A percentile compares a stretch with the other conserved stretches of the same genome.
phyloP scores from a whole-genome alignment of 2,113 vertebrate genomes.

The Cololabis saira region DNA sequence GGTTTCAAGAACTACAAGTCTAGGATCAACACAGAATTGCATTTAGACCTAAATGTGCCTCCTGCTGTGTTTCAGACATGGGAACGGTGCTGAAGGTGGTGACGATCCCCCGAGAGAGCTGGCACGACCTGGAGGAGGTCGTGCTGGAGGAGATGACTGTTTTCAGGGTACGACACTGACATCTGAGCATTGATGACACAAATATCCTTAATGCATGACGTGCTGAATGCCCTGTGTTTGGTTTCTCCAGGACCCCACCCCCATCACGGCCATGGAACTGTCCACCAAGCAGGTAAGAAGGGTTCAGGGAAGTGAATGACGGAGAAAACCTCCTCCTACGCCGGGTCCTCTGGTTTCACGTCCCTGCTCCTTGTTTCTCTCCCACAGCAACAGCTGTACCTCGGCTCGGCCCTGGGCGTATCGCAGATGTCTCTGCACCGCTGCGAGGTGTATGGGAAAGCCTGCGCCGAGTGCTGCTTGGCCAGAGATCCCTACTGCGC shows the following conservation, averaged over 20 bases:
- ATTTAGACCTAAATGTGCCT: neutral
- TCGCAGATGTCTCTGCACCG: slow-evolving; percentile 96
- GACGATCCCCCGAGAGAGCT: slow-evolving; percentile 96
- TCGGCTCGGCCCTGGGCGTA: slow-evolving; percentile 90
- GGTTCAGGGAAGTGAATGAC: neutral
- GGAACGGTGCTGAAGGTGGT: slow-evolving; percentile 98
- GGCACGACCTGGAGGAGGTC: slow-evolving; percentile 98
- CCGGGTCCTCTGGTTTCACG: slow-evolving; percentile 32
- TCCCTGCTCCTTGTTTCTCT: slow-evolving; percentile 42
- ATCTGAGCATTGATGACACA: neutral
- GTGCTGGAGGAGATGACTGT: slow-evolving; percentile 98
- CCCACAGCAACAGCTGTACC: slow-evolving; percentile 95
- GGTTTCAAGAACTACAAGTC: too few species aligned
- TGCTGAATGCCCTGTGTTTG: slow-evolving; percentile 36
- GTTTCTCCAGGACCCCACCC: slow-evolving; percentile 87
- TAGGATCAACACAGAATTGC: neutral
- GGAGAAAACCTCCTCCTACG: neutral
- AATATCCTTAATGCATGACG: neutral
- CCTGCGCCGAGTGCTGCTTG: slow-evolving; percentile 97
- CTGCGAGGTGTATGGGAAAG: slow-evolving; percentile 95
- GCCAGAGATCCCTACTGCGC: slow-evolving; percentile 97
- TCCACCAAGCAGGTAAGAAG: slow-evolving; percentile 94
- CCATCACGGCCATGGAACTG: slow-evolving; percentile 96
- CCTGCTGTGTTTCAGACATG: slow-evolving; percentile 82
- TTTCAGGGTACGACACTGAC: slow-evolving; percentile 86